Percentiles rank a stretch among this genome's conserved stretches.
These are phyloP conservation scores for Malthinus seriepunctatus DNA, from an alignment of 2,888 invertebrate genomes.

Conservation along the genomic window DNA sequence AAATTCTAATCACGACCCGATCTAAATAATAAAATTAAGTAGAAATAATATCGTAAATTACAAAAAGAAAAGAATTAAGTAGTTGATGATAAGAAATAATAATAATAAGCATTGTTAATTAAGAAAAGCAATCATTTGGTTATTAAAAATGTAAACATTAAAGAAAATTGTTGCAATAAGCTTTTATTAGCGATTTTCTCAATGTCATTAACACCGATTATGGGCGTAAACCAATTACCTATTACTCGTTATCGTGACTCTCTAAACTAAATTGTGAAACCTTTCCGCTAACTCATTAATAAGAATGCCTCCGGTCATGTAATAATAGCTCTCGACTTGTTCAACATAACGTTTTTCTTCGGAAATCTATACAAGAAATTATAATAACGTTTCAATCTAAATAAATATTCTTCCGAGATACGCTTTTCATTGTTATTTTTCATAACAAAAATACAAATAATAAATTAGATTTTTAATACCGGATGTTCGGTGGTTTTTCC, in stretches of 20 bases:
- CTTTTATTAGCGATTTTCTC: constrained; percentile 16
- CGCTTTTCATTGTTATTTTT: constrained; percentile 9
- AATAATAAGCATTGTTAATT: too few relatives aligned
- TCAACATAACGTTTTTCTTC: constrained; percentile 29
- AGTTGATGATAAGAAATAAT: too few relatives aligned
- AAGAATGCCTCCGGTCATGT: constrained; percentile 34
- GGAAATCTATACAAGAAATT: constrained; percentile 36
- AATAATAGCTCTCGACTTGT: constrained; percentile 39
- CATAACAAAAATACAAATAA: constrained; percentile 10
- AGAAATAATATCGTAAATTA: too few relatives aligned
- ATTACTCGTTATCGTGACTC: constrained; percentile 22
- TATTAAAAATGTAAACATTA: not conserved
- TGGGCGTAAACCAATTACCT: constrained; percentile 21
- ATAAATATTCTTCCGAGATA: constrained; percentile 5
- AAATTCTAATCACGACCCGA: too few relatives aligned
- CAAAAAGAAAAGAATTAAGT: too few relatives aligned
- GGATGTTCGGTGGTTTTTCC: too few relatives aligned
- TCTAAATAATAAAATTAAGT: too few relatives aligned
- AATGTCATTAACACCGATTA: constrained; percentile 23
- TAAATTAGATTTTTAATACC: too few relatives aligned
- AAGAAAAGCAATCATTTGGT: too few relatives aligned
- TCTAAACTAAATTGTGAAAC: constrained; percentile 30
- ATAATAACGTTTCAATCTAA: constrained; percentile 15
- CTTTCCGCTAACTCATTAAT: constrained; percentile 39
- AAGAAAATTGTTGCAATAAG: constrained; percentile 1